Evolutionary conservation across 2,113 vertebrate species (phyloP), one percentile per base, ranked within the genome.

Genomic region (Sceloporus undulatus): DNA sequence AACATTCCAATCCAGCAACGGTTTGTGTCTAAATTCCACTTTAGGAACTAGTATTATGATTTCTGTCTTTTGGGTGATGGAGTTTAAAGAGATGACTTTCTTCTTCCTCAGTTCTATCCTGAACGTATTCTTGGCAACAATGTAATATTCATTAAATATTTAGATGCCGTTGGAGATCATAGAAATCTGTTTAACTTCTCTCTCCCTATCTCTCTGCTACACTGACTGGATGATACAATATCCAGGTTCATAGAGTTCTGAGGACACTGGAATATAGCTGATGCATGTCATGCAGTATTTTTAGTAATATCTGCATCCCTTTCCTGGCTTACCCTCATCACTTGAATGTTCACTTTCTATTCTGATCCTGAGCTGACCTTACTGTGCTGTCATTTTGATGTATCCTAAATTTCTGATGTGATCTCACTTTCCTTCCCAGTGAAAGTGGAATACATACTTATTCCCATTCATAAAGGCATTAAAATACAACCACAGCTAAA

Each of bases 321-420:
- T 76, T 52, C 42, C n/a, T 77, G 18, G n/a, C 74, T 78, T 48
- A 14, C 42, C 80, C 91, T 62, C 59, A 62, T 10, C n/a, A 68
- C 85, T 87, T 56, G 91, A 88, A 90, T 92, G 90, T 85, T 83
- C 88, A 42, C 48, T 79, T 81, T 91, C 89, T 62, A 91, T 87
- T 93, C 88, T 91, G 89, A 93, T 91, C 92, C 90, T 81, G 88
- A 89, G 91, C 74, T 92, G 93, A 94, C 90, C 87, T 91, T 88
- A 83, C 84, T 88, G 52, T 93, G 84, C 88, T 92, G 84, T 68
- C 87, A 87, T 83, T 85, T 90, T 94, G 92, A 90, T 82, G 85
- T 92, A 94, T 93, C 88, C 82, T 82, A 73, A 77, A 86, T 88
- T 78, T 91, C 56, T 91, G 91, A 88, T 0, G 16, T 84, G 81